phyloP scores from a whole-genome alignment of 2,113 vertebrate species.

The Isurus oxyrinchus region DNA sequence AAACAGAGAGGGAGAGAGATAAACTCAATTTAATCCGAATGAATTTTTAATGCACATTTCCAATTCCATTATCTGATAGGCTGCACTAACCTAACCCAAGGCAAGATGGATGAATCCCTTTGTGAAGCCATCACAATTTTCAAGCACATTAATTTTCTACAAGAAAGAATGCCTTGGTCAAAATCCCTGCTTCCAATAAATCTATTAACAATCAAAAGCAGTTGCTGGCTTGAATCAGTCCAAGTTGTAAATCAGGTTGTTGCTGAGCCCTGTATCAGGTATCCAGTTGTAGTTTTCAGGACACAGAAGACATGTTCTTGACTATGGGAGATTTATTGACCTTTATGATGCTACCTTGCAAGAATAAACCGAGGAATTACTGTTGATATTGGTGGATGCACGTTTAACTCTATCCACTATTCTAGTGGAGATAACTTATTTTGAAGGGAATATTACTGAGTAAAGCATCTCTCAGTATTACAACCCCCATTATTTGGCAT shows the following conservation, averaged over 20 bases:
- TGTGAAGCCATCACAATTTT: not conserved
- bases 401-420: not conserved
- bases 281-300: not conserved
- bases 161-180: not conserved
- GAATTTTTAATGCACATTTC: constrained; percentile 3
- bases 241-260: not conserved
- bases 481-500: not conserved
- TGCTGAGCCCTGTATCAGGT: not conserved
- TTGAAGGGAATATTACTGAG: not conserved
- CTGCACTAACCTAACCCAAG: not conserved
- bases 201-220: not conserved
- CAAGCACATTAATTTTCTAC: not conserved
- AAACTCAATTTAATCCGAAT: constrained; percentile 20
- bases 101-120: not conserved
- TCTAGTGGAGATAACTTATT: not conserved
- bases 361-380: not conserved
- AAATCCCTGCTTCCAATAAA: not conserved
- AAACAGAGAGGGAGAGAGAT: not conserved
- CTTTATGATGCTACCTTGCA: not conserved
- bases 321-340: not conserved
- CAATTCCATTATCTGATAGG: not conserved
- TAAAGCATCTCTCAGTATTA: not conserved
- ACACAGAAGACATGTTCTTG: not conserved
- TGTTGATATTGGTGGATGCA: not conserved
- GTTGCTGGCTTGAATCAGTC: not conserved